Conservation (phyloP, 30 jellyfish, hydroid and myxozoan species). For the Haliclystus octoradiatus region DNA sequence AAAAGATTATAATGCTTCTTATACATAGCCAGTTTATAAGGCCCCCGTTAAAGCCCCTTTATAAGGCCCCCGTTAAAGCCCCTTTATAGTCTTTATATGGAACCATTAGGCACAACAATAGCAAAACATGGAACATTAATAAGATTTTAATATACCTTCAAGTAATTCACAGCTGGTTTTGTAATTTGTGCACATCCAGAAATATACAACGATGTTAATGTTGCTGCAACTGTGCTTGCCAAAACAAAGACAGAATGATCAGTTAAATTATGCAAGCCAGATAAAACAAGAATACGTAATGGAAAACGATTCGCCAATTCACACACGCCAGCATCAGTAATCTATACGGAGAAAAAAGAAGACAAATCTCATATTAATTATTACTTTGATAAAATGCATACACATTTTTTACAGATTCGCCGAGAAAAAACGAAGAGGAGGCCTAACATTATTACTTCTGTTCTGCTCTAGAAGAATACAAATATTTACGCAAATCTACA, state of each 20-base stretch:
- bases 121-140: no score
- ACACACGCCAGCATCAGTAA: constrained; percentile 53
- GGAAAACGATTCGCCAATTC: constrained; percentile 33
- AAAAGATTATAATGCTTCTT: no score
- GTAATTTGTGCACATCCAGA: constrained; percentile 61
- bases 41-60: no score
- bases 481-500: not conserved
- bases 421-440: no score
- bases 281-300: constrained; percentile 19
- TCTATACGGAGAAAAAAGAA: constrained; percentile 10
- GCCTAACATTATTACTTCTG: no score
- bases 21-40: no score
- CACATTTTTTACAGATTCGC: no score
- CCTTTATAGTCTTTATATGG: no score
- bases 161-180: constrained; percentile 33
- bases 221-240: constrained; percentile 39
- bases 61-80: no score
- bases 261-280: constrained; percentile 41
- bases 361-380: not conserved
- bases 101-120: no score
- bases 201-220: constrained; percentile 28
- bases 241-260: constrained; percentile 30
- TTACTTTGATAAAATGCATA: no score
- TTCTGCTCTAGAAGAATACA: no score
- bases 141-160: constrained; percentile 36